These are phyloP conservation scores for Athene cunicularia DNA, from an alignment of 2,113 vertebrate species.

Conservation along the genomic window DNA sequence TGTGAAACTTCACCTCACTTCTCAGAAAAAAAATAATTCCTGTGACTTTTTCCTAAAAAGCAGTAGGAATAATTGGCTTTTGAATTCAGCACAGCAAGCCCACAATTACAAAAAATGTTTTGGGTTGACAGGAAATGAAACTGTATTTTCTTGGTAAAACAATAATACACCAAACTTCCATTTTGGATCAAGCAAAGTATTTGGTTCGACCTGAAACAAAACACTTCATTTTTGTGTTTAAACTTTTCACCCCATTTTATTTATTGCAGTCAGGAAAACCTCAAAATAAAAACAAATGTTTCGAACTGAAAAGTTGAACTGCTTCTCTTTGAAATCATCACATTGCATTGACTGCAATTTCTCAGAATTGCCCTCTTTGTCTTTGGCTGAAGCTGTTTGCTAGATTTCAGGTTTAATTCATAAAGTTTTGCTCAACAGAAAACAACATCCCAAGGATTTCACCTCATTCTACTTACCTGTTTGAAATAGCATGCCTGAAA, in stretches of 20 bases:
- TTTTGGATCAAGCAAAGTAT: constrained; percentile 4
- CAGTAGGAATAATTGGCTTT: background rate
- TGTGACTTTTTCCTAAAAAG: constrained; percentile 19
- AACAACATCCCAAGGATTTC: background rate
- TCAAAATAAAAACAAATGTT: constrained; percentile 72
- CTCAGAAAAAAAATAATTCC: background rate
- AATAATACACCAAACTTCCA: constrained; percentile 41
- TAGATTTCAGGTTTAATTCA: constrained; percentile 1
- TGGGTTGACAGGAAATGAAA: constrained; percentile 46
- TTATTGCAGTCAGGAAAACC: constrained; percentile 63
- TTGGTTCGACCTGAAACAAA: constrained; percentile 52
- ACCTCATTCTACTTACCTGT: background rate
- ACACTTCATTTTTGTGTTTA: constrained; percentile 41
- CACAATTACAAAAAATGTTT: constrained; percentile 23
- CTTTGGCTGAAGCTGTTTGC: background rate
- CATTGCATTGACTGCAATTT: background rate
- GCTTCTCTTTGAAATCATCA: constrained; percentile 50
- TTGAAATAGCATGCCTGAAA: background rate
- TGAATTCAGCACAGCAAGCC: constrained; percentile 4
- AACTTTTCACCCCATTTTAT: constrained; percentile 67
- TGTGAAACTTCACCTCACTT: background rate
- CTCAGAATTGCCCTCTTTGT: constrained; percentile 28
- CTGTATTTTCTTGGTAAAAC: constrained; percentile 48
- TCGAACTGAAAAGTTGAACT: constrained; percentile 13
- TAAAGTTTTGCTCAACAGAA: background rate